Evolutionary conservation across 1,140 invertebrate species (phyloP), one percentile per base, ranked within the genome.

Genomic region (Ladona fulva): DNA sequence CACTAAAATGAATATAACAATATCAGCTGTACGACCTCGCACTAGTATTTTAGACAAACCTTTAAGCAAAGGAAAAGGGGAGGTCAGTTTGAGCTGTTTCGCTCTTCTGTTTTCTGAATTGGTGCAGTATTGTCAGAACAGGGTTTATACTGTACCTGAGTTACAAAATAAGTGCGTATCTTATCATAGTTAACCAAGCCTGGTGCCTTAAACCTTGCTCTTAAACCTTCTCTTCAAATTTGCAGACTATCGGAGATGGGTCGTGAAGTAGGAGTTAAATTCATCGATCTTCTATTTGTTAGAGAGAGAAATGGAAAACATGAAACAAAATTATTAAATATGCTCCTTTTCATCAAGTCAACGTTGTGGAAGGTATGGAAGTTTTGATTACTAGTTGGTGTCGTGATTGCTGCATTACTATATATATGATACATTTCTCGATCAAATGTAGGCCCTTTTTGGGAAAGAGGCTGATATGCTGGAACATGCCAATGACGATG

Each of bases 401-500:
- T n/a, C 66, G 37, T 37, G 75, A 76, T 59, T 76, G 59, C 24
- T 75, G 16, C 3, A 74, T 76, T 78, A 76, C 76, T 79, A 0
- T 76, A 66, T 19, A 66, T 19, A 19, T 52, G 10, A 19, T 52
- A 19, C 37, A 79, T 74, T 76, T 81, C 11, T 79, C 73, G 11
- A 16, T 80, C 80, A 81, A 76, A 86, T 90, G 44, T 83, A 94
- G 91, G 94, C 93, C 78, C 87, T 99, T 0, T 99, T 99, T 89
- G 96, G 96, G 14, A 95, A 95, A 83, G 98, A 99, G 89, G 97
- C 97, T 76, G 98, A 99, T 83, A 99, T 99, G 85, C 85, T 99
- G 78, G 98, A 99, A 85, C 95, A 98, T 86, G 96, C 97, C 12
- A 99, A 98, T 87, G 97, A 99, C 87, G 97, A 99, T 87, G 96